Evolutionary conservation across 2,113 vertebrate species (phyloP).

Genomic region (Antennarius striatus): DNA sequence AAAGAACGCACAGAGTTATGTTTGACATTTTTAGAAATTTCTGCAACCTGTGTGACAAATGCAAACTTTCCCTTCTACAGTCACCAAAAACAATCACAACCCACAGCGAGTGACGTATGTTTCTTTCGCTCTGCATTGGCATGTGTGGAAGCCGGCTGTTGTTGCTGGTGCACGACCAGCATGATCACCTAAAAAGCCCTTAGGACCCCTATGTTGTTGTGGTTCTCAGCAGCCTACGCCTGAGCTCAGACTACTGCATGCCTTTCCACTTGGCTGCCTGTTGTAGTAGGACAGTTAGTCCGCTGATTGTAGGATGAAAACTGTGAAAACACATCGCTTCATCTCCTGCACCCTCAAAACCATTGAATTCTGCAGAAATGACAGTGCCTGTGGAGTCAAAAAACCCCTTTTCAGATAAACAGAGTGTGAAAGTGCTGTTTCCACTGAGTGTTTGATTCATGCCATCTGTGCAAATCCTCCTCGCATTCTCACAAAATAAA

Average conservation of each 20-base stretch:
- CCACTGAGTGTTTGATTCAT: slow-evolving; percentile 26
- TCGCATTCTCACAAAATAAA: neutral
- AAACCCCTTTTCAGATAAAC: slow-evolving; percentile 18
- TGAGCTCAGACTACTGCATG: slow-evolving; percentile 61
- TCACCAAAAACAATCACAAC: neutral
- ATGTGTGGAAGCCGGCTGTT: slow-evolving; percentile 15
- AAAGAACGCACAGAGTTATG: neutral
- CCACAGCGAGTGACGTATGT: slow-evolving; percentile 7
- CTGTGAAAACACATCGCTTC: slow-evolving; percentile 51
- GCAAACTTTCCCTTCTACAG: slow-evolving; percentile 1
- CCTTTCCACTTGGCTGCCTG: slow-evolving; percentile 74
- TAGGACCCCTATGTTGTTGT: slow-evolving; percentile 61
- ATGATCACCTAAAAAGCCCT: slow-evolving; percentile 61
- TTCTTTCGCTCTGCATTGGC: slow-evolving; percentile 15
- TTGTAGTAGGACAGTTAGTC: slow-evolving; percentile 70
- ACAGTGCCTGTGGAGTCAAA: slow-evolving; percentile 18
- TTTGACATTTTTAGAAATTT: slow-evolving; percentile 4
- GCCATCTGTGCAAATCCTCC: slow-evolving; percentile 24
- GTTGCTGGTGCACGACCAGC: slow-evolving; percentile 43
- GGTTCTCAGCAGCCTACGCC: slow-evolving; percentile 50
- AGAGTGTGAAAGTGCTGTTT: slow-evolving; percentile 44
- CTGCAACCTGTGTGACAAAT: neutral
- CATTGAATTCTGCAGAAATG: slow-evolving; percentile 34
- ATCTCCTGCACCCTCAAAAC: slow-evolving; percentile 20
- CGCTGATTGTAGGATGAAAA: slow-evolving; percentile 57